These are phyloP conservation scores for Brachystomella parvula DNA, from an alignment of 1,140 invertebrate genomes.

Conservation along the genomic window DNA sequence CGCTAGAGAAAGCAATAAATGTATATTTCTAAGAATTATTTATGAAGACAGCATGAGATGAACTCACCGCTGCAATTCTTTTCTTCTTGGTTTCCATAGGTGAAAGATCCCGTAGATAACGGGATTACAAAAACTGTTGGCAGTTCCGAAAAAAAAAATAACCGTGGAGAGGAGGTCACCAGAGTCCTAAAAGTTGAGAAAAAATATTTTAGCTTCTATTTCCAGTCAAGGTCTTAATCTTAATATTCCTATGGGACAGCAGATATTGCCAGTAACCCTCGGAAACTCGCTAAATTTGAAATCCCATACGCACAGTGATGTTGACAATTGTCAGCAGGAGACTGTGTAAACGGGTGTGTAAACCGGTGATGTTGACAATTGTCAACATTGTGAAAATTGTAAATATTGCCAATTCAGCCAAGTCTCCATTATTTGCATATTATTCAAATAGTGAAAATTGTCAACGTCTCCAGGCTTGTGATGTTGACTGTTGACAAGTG, in stretches of 20 bases:
- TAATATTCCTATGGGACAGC: not conserved
- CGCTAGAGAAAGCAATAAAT: conserved; percentile 20
- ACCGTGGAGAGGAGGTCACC: conserved; percentile 37
- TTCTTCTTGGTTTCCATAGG: conserved; percentile 49
- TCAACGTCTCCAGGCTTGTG: no score
- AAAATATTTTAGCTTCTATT: not conserved
- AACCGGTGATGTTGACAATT: no score
- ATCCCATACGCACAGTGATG: not conserved
- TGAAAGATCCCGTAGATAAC: conserved; percentile 82
- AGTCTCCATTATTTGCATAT: no score
- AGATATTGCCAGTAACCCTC: not conserved
- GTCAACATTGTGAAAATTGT: no score
- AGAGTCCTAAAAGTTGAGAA: conserved; percentile 13
- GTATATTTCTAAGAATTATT: conserved; percentile 11
- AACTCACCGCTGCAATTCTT: conserved; percentile 32
- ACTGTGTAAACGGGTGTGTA: no score
- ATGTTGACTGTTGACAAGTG: no score
- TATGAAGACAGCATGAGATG: not conserved
- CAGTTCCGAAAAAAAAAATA: conserved; percentile 70
- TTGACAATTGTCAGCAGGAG: no score
- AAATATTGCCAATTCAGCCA: no score
- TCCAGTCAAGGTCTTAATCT: not conserved
- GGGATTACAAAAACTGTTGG: conserved; percentile 77
- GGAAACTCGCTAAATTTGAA: not conserved
- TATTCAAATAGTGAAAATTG: no score